These are phyloP conservation scores for Gymnothorax reevesii DNA, from an alignment of 2,797 vertebrate genomes.

Conservation along the genomic window DNA sequence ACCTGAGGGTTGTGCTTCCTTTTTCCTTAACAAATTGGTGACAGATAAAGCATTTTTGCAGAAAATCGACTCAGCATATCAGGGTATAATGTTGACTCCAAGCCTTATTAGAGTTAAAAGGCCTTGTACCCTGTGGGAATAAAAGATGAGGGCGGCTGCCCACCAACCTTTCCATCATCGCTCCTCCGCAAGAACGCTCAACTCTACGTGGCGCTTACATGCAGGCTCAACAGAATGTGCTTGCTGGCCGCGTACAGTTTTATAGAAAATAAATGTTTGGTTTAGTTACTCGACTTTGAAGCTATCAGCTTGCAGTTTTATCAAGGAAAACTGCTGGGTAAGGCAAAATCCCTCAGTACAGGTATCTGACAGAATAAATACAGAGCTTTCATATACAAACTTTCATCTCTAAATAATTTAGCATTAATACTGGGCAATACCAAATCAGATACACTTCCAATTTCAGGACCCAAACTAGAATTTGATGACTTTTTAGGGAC, in stretches of 20 bases:
- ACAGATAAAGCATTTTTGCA: slow-evolving; percentile 65
- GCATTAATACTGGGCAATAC: no score
- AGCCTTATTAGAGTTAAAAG: slow-evolving; percentile 58
- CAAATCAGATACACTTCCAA: no score
- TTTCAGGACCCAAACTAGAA: no score
- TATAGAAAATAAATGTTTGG: slow-evolving; percentile 41
- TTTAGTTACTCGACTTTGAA: slow-evolving; percentile 24
- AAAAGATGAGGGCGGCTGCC: slow-evolving; percentile 52
- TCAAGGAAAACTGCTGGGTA: background rate
- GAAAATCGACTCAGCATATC: slow-evolving; percentile 63
- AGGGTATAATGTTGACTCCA: slow-evolving; percentile 74
- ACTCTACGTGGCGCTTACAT: slow-evolving; percentile 52
- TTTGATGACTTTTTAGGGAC: no score
- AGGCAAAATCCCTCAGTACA: background rate
- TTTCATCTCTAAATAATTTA: no score
- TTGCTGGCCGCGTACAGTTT: slow-evolving; percentile 50
- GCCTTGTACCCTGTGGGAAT: slow-evolving; percentile 66
- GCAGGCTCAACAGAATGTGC: slow-evolving; percentile 63
- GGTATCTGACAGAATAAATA: background rate
- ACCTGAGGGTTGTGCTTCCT: background rate
- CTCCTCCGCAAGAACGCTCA: slow-evolving; percentile 56
- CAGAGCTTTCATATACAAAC: no score
- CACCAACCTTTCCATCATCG: slow-evolving; percentile 10
- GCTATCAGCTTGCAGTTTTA: background rate
- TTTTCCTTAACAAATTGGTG: slow-evolving; percentile 58